Percentiles rank a stretch among this genome's conserved stretches.
These are phyloP conservation scores for Papilio aristodemus DNA, from an alignment of 1,140 invertebrate species.

Conservation along the genomic window DNA sequence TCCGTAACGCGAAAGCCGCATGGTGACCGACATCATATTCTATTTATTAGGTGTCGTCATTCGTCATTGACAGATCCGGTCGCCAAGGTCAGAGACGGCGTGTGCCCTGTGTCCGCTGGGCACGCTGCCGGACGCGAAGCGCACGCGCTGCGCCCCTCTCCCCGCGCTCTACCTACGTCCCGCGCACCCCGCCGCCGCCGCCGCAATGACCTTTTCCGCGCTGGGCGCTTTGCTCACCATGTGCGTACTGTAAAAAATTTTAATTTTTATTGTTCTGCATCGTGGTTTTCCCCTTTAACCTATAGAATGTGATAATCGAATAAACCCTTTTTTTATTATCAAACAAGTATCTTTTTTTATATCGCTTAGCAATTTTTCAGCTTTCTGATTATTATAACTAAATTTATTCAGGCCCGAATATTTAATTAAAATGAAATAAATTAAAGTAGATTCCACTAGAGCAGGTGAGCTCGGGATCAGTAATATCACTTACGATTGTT, in stretches of 20 bases:
- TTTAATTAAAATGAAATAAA: too few species aligned
- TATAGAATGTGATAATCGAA: too few species aligned
- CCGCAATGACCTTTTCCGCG: constrained; percentile 89
- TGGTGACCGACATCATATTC: neutral
- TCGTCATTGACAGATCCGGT: constrained; percentile 83
- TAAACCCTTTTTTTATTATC: too few species aligned
- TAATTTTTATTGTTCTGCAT: too few species aligned
- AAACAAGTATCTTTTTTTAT: too few species aligned
- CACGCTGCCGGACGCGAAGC: constrained; percentile 88
- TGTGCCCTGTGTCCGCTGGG: constrained; percentile 90
- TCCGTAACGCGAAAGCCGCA: neutral
- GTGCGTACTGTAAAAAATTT: constrained; percentile 54
- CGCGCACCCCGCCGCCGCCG: constrained; percentile 88
- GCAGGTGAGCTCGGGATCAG: too few species aligned
- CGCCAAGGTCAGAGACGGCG: constrained; percentile 88
- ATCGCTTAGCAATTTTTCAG: too few species aligned
- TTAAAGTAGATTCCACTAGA: too few species aligned
- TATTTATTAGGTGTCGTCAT: neutral
- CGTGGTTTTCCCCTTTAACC: too few species aligned
- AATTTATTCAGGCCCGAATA: too few species aligned
- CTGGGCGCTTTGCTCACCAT: constrained; percentile 88
- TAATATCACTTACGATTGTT: too few species aligned
- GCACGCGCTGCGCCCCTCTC: constrained; percentile 87
- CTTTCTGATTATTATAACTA: too few species aligned
- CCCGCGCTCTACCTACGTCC: constrained; percentile 91